Evolutionary conservation across 2,113 vertebrate genomes (phyloP).

Genomic region (Neolamprologus caudopunctatus): DNA sequence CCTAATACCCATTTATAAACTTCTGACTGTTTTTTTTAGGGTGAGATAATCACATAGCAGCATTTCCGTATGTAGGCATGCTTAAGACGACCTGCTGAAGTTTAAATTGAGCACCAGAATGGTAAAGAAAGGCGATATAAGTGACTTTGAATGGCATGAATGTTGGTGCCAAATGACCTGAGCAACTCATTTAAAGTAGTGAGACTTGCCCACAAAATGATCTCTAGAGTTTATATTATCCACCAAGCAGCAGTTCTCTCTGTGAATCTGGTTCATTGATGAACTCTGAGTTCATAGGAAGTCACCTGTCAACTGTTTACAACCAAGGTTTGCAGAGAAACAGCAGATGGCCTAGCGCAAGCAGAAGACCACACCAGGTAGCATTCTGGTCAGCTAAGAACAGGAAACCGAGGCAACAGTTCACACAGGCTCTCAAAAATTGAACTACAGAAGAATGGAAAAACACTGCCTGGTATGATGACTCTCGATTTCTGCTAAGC

Average conservation of each 20-base stretch:
- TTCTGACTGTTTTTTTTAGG: neutral
- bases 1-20: neutral
- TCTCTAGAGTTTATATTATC: neutral
- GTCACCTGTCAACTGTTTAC: neutral
- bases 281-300: neutral
- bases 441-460: neutral
- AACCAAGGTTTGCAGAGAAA: neutral
- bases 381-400: neutral
- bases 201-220: neutral
- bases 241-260: neutral
- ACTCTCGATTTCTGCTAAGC: neutral
- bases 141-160: neutral
- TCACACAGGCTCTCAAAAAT: neutral
- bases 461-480: neutral
- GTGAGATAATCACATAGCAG: neutral
- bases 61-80: neutral
- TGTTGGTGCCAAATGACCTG: neutral
- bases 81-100: neutral
- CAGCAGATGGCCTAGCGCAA: neutral
- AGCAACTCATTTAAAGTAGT: neutral
- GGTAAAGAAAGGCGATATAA: neutral
- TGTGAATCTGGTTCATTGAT: neutral
- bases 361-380: neutral
- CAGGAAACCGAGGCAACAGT: neutral
- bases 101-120: neutral